Evolutionary conservation across 2,888 invertebrate genomes (phyloP), one percentile per base, ranked within the genome.

Genomic region (Oligia latruncula): DNA sequence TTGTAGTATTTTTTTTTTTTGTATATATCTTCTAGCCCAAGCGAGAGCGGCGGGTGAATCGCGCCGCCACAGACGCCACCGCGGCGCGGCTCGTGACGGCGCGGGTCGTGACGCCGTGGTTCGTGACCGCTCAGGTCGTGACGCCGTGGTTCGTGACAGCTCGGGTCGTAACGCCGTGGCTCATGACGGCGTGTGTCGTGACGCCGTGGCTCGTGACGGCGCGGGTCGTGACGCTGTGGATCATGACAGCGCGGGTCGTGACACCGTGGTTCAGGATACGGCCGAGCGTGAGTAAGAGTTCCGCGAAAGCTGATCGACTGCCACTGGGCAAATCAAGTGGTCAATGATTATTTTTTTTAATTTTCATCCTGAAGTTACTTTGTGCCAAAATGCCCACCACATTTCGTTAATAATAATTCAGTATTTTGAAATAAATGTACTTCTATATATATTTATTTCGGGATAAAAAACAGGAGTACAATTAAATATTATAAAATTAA

Each of bases 261-360:
- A 29, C 29, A 29, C 29, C 29, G 29, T 29, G 29, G 29, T 29
- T 29, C 35, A 20, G 20, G 64, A 20, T 35, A 9, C 35, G 20
- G 35, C 35, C 20, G 65, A 20, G 9, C 62, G 4, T 43, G 62
- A 79, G 29, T 78, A 68, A 60, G 17, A 23, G 15, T 11, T 13
- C 55, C n/a, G 5, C 35, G 29, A 58, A 46, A 9, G n/a, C 3
- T 49, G 15, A 23, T 6, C 4, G 29, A 29, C 35, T 17, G 67
- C 13, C 40, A 52, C 67, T 43, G 15, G 23, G 23, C 40, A 40
- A 40, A n/a, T 55, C 23, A n/a, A 77, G 43, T 15, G 52, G 77
- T 64, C 29, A 64, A 76, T 77, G 17, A 78, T 78, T 20, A 77
- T 77, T 58, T 46, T 20, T 64, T 60, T 60, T 0, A 17, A 64